Evolutionary conservation across 2,888 invertebrate genomes (phyloP).

Genomic region (Philaethria dido): DNA sequence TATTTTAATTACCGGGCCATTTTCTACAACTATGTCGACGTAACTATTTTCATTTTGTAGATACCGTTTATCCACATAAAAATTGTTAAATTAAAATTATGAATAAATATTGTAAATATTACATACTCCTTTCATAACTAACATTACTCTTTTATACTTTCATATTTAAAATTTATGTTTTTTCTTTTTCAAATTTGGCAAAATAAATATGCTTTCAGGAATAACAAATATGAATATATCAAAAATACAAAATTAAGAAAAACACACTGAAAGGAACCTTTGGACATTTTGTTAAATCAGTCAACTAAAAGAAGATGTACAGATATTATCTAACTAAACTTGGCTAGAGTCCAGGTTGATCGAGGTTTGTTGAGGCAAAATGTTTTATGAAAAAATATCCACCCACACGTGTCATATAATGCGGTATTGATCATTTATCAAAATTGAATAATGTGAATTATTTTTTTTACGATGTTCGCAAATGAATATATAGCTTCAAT

Average conservation of each 20-base stretch:
- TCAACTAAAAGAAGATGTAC: constrained; percentile 36
- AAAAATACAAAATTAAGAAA: background rate
- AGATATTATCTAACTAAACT: constrained; percentile 38
- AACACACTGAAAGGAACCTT: constrained; percentile 11
- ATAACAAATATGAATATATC: background rate
- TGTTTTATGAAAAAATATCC: constrained; percentile 49
- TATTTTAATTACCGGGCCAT: background rate
- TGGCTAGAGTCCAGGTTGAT: constrained; percentile 49
- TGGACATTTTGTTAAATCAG: constrained; percentile 31
- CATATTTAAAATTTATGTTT: too few relatives aligned
- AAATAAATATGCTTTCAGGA: background rate
- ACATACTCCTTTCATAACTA: too few relatives aligned
- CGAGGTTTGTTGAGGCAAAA: constrained; percentile 45
- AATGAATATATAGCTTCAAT: constrained; percentile 15
- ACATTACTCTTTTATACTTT: too few relatives aligned
- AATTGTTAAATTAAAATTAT: too few relatives aligned
- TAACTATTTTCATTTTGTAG: too few relatives aligned
- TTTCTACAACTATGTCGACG: too few relatives aligned
- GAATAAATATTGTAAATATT: too few relatives aligned
- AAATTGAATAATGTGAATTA: constrained; percentile 43
- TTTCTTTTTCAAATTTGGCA: background rate
- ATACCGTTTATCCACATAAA: too few relatives aligned
- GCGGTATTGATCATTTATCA: constrained; percentile 46
- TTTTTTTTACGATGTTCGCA: constrained; percentile 36
- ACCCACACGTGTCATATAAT: constrained; percentile 47